Base-by-base conservation (phyloP, 2,888 invertebrate genomes). In the Patella depressa region DNA sequence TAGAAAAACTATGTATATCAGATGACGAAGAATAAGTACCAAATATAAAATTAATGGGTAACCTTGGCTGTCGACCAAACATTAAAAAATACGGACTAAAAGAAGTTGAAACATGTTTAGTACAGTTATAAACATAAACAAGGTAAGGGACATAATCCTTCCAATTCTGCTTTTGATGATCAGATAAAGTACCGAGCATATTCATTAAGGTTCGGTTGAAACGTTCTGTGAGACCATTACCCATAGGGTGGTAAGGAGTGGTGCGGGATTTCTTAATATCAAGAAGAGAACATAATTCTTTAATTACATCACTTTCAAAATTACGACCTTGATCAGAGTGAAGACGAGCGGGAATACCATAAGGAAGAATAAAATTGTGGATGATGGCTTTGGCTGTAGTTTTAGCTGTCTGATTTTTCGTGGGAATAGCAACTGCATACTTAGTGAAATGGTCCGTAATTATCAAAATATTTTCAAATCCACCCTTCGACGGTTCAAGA, bases 11-110 rank as follows among this genome's bases (percentile, higher is more conserved):
- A 1, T 24, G 24, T 1, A 24, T 24, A 24, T 24, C 24, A 24
- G 3, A 34, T 59, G 15, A 54, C 15, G 55, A 24, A 71, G n/a
- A 29, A 34, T 53, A 34, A 17, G 17, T 19, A n/a, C 59, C 71
- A 72, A 83, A 80, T 7, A 72, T 65, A n/a, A 75, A 19, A 57
- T 81, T 81, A 15, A 80, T 69, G 5, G 79, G 83, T 29, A 82
- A 73, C 12, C 78, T 72, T 7, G 80, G 82, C 11, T 73, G 53
- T n/a, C 81, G 53, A 29, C 82, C 81, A 73, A 77, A 81, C 75
- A 82, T 77, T 3, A 83, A 29, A 69, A 74, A 79, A 65, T 77
- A 57, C 3, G 57, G 57, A 7, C 57, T 57, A 57, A 14, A 34
- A 34, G 34, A 34, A 34, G 34, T 34, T 34, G 34, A 34, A 34